These are phyloP conservation scores for Poecilia latipinna DNA, from an alignment of 2,113 vertebrate genomes.

Conservation along the genomic window DNA sequence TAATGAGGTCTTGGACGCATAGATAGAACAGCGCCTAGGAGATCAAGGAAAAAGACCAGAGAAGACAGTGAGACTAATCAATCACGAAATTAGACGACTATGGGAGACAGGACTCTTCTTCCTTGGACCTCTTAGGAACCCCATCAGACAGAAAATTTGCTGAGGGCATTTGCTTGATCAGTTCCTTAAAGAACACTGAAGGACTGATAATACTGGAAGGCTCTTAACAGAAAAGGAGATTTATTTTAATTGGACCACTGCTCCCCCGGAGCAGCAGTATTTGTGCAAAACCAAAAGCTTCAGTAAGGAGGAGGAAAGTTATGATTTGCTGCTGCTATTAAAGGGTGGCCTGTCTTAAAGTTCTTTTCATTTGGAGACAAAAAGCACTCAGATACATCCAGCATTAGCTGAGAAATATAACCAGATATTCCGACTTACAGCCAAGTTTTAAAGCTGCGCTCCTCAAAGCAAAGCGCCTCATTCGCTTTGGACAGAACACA, in stretches of 20 bases:
- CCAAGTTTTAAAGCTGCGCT: slow-evolving; percentile 23
- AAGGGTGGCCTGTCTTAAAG: slow-evolving; percentile 14
- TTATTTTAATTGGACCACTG: slow-evolving; percentile 32
- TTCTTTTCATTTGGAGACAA: slow-evolving; percentile 34
- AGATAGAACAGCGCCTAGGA: neutral
- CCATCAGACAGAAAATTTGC: slow-evolving; percentile 31
- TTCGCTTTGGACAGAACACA: neutral
- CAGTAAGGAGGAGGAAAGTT: slow-evolving; percentile 7
- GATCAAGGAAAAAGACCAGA: slow-evolving; percentile 9
- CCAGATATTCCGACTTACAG: slow-evolving; percentile 10
- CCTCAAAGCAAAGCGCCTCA: slow-evolving; percentile 11
- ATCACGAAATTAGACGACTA: slow-evolving; percentile 4
- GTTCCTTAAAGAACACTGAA: slow-evolving; percentile 26
- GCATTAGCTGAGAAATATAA: slow-evolving; percentile 8
- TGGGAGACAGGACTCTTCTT: slow-evolving; percentile 36
- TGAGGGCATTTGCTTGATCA: slow-evolving; percentile 1
- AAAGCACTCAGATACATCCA: slow-evolving; percentile 31
- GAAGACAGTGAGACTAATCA: slow-evolving; percentile 2
- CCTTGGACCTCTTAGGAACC: slow-evolving; percentile 32
- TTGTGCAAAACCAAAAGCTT: slow-evolving; percentile 21
- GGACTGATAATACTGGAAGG: slow-evolving; percentile 9
- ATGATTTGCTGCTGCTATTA: slow-evolving; percentile 24
- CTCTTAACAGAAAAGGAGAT: slow-evolving; percentile 28
- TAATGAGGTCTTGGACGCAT: slow-evolving; percentile 7
- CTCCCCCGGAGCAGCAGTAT: neutral